Evolutionary conservation across 30 jellyfish, hydroid and myxozoan species (phyloP).

Genomic region (Hydra vulgaris): DNA sequence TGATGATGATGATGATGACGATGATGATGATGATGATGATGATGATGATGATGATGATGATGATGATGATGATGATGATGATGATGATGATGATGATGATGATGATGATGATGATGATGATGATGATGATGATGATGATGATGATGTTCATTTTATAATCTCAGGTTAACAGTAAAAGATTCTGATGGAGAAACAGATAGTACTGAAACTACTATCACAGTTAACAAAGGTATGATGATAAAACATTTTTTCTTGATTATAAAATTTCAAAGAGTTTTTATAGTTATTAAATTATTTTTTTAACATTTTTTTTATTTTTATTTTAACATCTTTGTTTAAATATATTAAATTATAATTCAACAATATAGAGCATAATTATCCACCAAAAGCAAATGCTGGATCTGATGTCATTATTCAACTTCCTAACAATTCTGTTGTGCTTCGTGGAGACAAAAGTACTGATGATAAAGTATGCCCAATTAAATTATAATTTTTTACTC

Average conservation of each 20-base stretch:
- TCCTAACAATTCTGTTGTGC: slow-evolving; percentile 73
- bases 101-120: slow-evolving; percentile 7
- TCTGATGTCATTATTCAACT: slow-evolving; percentile 56
- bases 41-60: slow-evolving; percentile 5
- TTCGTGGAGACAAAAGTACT: slow-evolving; percentile 79
- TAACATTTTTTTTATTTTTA: no score
- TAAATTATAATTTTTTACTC: no score
- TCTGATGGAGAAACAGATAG: slow-evolving; percentile 91
- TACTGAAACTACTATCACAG: slow-evolving; percentile 81
- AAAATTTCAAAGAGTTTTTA: no score
- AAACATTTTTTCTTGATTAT: no score
- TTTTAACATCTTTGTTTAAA: no score
- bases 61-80: slow-evolving; percentile 6
- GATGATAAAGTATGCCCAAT: slow-evolving; percentile 73
- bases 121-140: slow-evolving; percentile 5
- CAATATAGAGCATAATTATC: slow-evolving; percentile 74
- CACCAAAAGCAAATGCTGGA: slow-evolving; percentile 98
- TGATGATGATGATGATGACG: no score
- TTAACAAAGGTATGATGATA: slow-evolving; percentile 54
- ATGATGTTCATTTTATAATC: neutral
- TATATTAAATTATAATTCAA: no score
- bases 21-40: no score
- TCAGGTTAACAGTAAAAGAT: slow-evolving; percentile 87
- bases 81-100: slow-evolving; percentile 5
- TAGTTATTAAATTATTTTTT: no score